phyloP scores from a whole-genome alignment of 2,888 invertebrate genomes.

The Lampropteryx suffumata region DNA sequence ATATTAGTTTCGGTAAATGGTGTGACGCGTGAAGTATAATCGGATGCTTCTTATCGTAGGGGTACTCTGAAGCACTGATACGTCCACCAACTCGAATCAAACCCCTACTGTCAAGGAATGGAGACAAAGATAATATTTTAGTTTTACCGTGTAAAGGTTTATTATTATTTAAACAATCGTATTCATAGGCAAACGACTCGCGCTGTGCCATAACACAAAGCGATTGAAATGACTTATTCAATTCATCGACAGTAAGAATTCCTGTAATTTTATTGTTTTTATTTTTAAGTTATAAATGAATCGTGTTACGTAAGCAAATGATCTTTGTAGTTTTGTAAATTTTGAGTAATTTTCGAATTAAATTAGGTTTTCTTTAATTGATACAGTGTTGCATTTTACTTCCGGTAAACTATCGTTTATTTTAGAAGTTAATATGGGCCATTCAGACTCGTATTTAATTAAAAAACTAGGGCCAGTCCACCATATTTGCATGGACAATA shows the following conservation, averaged over 20 bases:
- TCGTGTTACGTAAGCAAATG: no score
- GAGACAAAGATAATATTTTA: slow-evolving; percentile 33
- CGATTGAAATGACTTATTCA: slow-evolving; percentile 24
- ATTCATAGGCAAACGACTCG: slow-evolving; percentile 32
- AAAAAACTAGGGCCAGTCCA: no score
- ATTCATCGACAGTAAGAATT: slow-evolving; percentile 27
- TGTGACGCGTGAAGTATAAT: slow-evolving; percentile 40
- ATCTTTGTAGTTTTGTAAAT: no score
- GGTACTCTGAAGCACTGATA: slow-evolving; percentile 26
- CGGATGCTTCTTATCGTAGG: slow-evolving; percentile 37
- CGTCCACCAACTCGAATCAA: slow-evolving; percentile 39
- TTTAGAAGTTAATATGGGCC: no score
- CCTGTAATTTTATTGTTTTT: no score
- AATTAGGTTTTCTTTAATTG: no score
- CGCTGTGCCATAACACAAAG: slow-evolving; percentile 25
- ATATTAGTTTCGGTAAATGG: slow-evolving; percentile 29
- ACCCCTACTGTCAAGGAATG: slow-evolving; percentile 28
- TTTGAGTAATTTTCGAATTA: no score
- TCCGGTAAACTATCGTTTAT: no score
- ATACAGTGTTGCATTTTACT: no score
- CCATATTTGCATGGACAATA: no score
- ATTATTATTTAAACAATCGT: slow-evolving; percentile 23
- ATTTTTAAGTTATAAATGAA: no score
- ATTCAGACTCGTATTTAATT: no score
- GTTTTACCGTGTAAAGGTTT: slow-evolving; percentile 23